Conservation (phyloP, 2,113 vertebrate species). For the crab-eating macaque (Macaca fascicularis) region T2T-MFA8v1.1 NC_088395.1:45288001-45288500, state of each 20-base stretch:
- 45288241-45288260: not conserved
- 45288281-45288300: not conserved
- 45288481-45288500: not conserved
- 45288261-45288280: not conserved
- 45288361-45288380: not conserved
- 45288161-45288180: not conserved
- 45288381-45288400: not conserved
- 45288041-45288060: not conserved
- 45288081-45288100: not conserved
- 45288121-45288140: not conserved
- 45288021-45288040: not conserved
- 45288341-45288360: not conserved
- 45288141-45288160: not conserved
- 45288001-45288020: not conserved
- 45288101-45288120: not conserved
- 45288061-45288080: not conserved
- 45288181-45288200: not conserved
- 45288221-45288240: not conserved
- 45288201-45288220: not conserved
- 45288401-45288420: not conserved
- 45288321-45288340: not conserved
- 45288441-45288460: not conserved
- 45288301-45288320: not conserved
- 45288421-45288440: too few species aligned
- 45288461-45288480: conserved; percentile 23